These are phyloP conservation scores for Colostygia pectinataria DNA, from an alignment of 2,888 invertebrate genomes.

Conservation along the genomic window DNA sequence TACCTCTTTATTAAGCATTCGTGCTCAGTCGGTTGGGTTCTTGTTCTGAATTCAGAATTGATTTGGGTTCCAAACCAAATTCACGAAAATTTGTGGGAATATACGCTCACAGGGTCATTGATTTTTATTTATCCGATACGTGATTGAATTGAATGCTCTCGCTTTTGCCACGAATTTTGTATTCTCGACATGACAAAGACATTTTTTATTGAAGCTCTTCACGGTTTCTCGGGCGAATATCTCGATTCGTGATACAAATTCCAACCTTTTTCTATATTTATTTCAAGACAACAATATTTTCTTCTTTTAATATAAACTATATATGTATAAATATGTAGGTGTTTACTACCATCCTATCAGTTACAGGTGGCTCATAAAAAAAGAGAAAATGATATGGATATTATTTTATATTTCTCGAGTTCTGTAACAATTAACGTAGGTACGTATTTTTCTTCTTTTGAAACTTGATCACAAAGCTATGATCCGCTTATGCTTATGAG, in stretches of 20 bases:
- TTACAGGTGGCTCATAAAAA: no score
- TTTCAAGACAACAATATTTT: constrained; percentile 10
- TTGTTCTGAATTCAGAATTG: constrained; percentile 29
- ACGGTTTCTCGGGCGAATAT: constrained; percentile 43
- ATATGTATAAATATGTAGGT: background rate
- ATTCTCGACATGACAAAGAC: constrained; percentile 44
- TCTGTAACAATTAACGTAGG: no score
- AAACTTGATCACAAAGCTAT: no score
- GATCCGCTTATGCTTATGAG: no score
- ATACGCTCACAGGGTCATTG: constrained; percentile 38
- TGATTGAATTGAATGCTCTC: constrained; percentile 62
- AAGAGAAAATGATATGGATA: no score
- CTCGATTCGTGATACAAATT: constrained; percentile 33
- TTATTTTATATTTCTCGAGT: no score
- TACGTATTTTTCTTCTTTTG: no score
- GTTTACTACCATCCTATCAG: background rate
- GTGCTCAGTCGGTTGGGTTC: constrained; percentile 12
- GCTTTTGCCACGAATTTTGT: constrained; percentile 55
- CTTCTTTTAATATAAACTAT: constrained; percentile 3
- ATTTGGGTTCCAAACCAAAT: constrained; percentile 31
- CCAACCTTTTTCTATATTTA: constrained; percentile 27
- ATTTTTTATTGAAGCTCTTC: constrained; percentile 48
- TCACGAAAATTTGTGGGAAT: constrained; percentile 37
- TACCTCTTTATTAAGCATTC: constrained; percentile 17
- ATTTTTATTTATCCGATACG: constrained; percentile 47